Evolutionary conservation across 2,797 vertebrate species (phyloP), one percentile per base, ranked within the genome.

Genomic region (Phataginus tricuspis): DNA sequence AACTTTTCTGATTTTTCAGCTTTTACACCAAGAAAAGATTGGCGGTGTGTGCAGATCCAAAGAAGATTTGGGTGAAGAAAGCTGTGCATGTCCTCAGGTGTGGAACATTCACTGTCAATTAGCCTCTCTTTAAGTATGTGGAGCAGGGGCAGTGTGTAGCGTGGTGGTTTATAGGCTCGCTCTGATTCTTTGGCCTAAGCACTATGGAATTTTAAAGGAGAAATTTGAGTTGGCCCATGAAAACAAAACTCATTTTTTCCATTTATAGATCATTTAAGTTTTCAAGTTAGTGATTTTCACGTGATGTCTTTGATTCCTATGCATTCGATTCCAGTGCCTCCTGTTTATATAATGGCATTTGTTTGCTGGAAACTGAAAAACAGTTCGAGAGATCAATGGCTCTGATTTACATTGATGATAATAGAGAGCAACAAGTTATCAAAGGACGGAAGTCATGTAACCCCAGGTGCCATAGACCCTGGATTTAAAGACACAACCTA

Each of bases 21-120:
- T 98, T 99, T 94, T 68, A 98, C 83, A 98, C 96, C 3, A 91
- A 1, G 27, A 82, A 2, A 29, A 97, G 83, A 37, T 1, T n/a
- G 10, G 55, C 86, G 0, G 98, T 98, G 64, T 99, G 98, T 42
- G 98, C 98, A 79, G 94, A 99, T 87, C 98, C 98, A 25, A 97
- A 95, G 53, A 94, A 97, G 39, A 11, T 0, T 1, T 99, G 98
- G 98, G 98, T 98, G 95, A 98, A 98, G 72, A 96, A 25, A 19
- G 94, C 79, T 3, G 88, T 98, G 27, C 91, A 19, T 1, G n/a
- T 34, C 27, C 88, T 99, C 86, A 98, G 98, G 98, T 99, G 98
- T 3, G 97, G 39, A 78, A 80, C 3, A 2, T 25, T 25, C 85
- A 16, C 14, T 11, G 66, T 25, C 16, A 19, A 1, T 6, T 5